Evolutionary conservation across 2,113 vertebrate species (phyloP).

Genomic region (Vulpes vulpes): DNA sequence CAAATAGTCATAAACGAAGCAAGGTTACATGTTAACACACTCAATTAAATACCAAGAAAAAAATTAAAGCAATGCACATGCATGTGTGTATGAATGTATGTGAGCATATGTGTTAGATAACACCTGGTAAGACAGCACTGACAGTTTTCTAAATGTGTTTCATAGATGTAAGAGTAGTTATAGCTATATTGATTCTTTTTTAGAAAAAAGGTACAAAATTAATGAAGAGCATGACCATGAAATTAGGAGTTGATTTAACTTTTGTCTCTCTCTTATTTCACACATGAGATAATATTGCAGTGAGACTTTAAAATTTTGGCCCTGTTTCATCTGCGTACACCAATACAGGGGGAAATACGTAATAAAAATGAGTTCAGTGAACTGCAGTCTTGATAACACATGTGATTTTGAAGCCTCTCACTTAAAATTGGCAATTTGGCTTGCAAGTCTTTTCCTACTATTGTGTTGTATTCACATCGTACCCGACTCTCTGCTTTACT

Average conservation of each 20-base stretch:
- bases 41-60: not conserved
- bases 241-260: not conserved
- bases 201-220: not conserved
- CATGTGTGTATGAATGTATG: accelerated
- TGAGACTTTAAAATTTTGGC: not conserved
- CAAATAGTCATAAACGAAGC: not conserved
- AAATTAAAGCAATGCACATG: not conserved
- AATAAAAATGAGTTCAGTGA: not conserved
- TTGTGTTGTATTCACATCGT: not conserved
- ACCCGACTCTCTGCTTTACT: not conserved
- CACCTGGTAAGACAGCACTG: not conserved
- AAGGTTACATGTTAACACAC: not conserved
- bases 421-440: not conserved
- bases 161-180: not conserved
- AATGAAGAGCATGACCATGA: not conserved
- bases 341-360: not conserved
- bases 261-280: not conserved
- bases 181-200: not conserved
- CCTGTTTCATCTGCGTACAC: not conserved
- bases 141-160: not conserved
- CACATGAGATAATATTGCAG: not conserved
- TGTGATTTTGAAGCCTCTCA: not conserved
- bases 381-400: not conserved
- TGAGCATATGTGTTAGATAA: not conserved
- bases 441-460: not conserved